Conservation (phyloP, 2,888 invertebrate species). For the Latrodectus hesperus region DNA sequence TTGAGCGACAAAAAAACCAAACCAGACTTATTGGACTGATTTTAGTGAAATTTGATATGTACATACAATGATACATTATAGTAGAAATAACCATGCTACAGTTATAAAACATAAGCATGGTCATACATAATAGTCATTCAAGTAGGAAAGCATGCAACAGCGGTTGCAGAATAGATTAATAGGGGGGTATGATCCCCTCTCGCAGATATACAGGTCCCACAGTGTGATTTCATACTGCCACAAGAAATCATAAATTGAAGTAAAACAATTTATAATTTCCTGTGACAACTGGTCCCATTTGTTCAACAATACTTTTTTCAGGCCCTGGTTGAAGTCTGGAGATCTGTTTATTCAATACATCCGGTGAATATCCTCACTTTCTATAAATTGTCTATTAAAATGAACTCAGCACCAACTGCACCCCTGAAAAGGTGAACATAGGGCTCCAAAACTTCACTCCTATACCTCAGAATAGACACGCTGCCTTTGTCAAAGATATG, state of each 20-base stretch:
- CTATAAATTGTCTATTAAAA: neutral
- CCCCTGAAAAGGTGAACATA: neutral
- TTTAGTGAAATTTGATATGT: neutral
- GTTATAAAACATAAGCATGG: neutral
- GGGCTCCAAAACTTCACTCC: neutral
- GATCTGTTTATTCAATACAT: neutral
- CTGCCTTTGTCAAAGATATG: neutral
- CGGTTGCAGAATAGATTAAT: neutral
- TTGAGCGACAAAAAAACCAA: too few species aligned
- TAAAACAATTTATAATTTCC: neutral
- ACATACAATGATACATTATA: neutral
- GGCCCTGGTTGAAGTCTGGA: neutral
- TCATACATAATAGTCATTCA: neutral
- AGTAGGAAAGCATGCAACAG: neutral
- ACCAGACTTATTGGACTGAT: neutral
- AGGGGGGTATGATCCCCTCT: neutral
- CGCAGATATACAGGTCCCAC: neutral
- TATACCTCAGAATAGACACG: neutral
- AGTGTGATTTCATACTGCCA: neutral
- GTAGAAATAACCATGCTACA: neutral
- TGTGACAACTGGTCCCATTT: neutral
- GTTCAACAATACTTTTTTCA: neutral
- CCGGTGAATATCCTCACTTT: slow-evolving; percentile 1
- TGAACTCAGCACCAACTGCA: neutral
- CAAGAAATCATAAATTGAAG: neutral